Evolutionary conservation across 2,797 vertebrate genomes (phyloP).

Genomic region (Bryconaethiops microstoma): DNA sequence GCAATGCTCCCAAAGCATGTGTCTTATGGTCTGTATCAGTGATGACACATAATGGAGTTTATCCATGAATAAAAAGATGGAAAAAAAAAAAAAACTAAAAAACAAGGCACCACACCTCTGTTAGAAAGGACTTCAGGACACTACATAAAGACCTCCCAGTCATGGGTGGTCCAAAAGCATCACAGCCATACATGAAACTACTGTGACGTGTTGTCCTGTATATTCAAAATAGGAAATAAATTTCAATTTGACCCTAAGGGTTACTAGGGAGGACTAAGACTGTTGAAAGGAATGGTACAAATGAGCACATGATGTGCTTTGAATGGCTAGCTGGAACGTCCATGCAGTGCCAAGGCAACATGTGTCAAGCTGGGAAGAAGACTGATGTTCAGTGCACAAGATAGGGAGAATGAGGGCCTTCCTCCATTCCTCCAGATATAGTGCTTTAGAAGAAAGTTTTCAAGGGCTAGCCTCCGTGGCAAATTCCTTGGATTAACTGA

Average conservation of each 20-base stretch:
- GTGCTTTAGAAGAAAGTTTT: conserved; percentile 55
- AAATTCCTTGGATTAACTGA: conserved; percentile 51
- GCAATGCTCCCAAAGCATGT: conserved; percentile 1
- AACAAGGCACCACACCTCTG: conserved; percentile 76
- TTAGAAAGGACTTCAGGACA: conserved; percentile 59
- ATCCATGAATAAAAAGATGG: conserved; percentile 13
- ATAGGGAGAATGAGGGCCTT: conserved; percentile 46
- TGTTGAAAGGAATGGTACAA: conserved; percentile 17
- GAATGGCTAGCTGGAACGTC: conserved; percentile 53
- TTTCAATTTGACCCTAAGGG: conserved; percentile 11
- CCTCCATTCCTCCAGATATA: conserved; percentile 53
- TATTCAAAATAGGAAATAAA: conserved; percentile 14
- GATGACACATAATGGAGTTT: conserved; percentile 13
- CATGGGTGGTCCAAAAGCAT: conserved; percentile 40
- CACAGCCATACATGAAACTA: conserved; percentile 11
- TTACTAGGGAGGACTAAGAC: conserved; percentile 9
- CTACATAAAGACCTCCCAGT: conserved; percentile 18
- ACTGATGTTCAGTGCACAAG: conserved; percentile 61
- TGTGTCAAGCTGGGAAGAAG: conserved; percentile 61
- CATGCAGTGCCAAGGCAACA: conserved; percentile 61
- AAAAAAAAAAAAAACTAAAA: conserved; percentile 55
- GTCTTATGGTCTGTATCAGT: conserved; percentile 21
- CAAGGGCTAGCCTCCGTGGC: conserved; percentile 54
- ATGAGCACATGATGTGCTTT: conserved; percentile 50
- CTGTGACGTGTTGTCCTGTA: conserved; percentile 11